Evolutionary conservation across 2,888 invertebrate genomes (phyloP).

Genomic region (Drosophila picticornis): DNA sequence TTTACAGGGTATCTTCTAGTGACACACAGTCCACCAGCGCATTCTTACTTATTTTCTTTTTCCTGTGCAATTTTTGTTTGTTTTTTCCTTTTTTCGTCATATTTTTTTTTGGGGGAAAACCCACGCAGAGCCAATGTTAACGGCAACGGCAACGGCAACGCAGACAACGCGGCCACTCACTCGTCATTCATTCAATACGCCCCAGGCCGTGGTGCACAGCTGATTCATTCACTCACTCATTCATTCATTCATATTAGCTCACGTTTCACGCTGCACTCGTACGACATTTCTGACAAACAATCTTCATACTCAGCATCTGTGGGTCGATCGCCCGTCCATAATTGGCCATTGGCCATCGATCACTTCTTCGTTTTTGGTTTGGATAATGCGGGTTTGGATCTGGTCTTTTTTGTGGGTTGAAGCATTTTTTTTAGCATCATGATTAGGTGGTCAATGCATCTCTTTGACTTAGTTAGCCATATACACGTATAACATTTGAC

Average conservation of each 20-base stretch:
- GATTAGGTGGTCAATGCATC: constrained; percentile 54
- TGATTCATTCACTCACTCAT: constrained; percentile 51
- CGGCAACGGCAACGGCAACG: neutral
- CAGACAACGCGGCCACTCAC: constrained; percentile 62
- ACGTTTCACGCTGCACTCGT: constrained; percentile 60
- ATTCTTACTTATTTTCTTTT: constrained; percentile 14
- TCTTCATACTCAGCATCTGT: constrained; percentile 38
- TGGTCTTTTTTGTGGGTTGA: constrained; percentile 39
- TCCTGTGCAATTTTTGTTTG: constrained; percentile 42
- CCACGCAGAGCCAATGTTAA: constrained; percentile 33
- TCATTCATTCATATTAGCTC: constrained; percentile 47
- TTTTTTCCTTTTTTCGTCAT: neutral
- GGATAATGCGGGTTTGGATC: constrained; percentile 52
- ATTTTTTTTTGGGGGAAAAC: constrained; percentile 27
- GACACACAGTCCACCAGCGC: neutral
- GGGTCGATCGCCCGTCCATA: constrained; percentile 45
- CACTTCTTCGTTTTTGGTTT: constrained; percentile 29
- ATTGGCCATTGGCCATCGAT: constrained; percentile 62
- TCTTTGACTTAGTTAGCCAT: constrained; percentile 23
- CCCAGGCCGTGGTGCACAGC: constrained; percentile 35
- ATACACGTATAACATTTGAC: constrained; percentile 8
- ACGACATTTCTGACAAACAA: constrained; percentile 74
- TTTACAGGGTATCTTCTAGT: constrained; percentile 33
- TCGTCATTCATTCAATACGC: constrained; percentile 52
- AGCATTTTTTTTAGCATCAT: constrained; percentile 24